Conservation (phyloP, 2,797 vertebrate genomes). For the Thunnus albacares region DNA sequence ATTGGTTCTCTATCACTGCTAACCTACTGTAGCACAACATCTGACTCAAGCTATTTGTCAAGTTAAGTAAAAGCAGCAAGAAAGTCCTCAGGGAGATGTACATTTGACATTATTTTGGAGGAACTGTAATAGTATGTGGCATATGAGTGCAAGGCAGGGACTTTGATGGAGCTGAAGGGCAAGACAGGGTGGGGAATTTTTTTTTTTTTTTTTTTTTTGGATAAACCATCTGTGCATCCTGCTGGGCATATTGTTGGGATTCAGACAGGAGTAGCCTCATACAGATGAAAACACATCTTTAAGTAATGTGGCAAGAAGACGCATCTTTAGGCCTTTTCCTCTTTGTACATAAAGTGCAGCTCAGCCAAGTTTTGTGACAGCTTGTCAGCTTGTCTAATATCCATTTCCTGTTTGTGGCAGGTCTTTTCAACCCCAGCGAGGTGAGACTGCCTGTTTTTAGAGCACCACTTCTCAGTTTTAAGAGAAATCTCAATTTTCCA, state of each 20-base stretch:
- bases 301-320: conserved; percentile 42
- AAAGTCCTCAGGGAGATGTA: conserved; percentile 51
- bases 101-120: conserved; percentile 60
- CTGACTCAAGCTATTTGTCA: conserved; percentile 65
- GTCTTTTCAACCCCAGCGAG: conserved; percentile 38
- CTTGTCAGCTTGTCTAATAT: conserved; percentile 51
- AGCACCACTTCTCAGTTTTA: conserved; percentile 38
- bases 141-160: conserved; percentile 51
- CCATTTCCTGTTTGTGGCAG: conserved; percentile 56
- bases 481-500: conserved; percentile 65
- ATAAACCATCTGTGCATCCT: conserved; percentile 51
- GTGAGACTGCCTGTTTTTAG: conserved; percentile 36
- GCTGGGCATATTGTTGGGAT: conserved; percentile 37
- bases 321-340: conserved; percentile 43
- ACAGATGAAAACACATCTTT: conserved; percentile 48
- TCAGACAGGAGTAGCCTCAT: conserved; percentile 34
- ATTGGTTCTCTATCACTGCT: conserved; percentile 39
- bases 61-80: conserved; percentile 57
- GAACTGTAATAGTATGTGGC: conserved; percentile 67
- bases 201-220: too few species aligned
- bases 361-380: conserved; percentile 57
- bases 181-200: conserved; percentile 17
- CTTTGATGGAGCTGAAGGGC: conserved; percentile 61
- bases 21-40: conserved; percentile 46
- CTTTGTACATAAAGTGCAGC: conserved; percentile 46